phyloP scores from a whole-genome alignment of 2,113 vertebrate genomes.

The Phyllopteryx taeniolatus region DNA sequence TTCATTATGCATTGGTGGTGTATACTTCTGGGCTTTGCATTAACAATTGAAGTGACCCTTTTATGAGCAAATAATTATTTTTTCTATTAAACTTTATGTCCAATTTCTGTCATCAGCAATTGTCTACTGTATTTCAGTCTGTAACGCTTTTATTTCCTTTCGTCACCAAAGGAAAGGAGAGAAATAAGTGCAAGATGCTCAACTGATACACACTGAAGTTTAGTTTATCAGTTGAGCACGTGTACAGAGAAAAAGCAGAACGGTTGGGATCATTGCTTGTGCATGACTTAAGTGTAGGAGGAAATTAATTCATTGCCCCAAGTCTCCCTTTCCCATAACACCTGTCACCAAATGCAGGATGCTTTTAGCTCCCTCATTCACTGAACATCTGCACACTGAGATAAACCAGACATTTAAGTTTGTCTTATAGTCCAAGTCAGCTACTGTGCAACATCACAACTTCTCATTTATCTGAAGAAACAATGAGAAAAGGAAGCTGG shows the following conservation, averaged over 20 bases:
- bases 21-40: neutral
- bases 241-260: neutral
- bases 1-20: neutral
- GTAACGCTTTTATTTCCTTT: neutral
- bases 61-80: neutral
- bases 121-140: neutral
- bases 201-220: neutral
- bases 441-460: neutral
- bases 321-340: neutral
- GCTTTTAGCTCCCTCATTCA: neutral
- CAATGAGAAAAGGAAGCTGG: neutral
- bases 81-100: neutral
- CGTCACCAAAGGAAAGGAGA: neutral
- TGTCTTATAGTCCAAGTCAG: neutral
- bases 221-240: neutral
- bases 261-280: neutral
- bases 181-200: neutral
- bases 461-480: neutral
- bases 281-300: slow-evolving; percentile 1
- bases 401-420: slow-evolving; percentile 1
- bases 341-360: neutral
- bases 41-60: neutral
- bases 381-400: slow-evolving; percentile 1
- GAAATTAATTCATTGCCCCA: slow-evolving; percentile 5
- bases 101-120: neutral